Evolutionary conservation across 2,113 vertebrate genomes (phyloP).

Genomic region (Seriola quinqueradiata): DNA sequence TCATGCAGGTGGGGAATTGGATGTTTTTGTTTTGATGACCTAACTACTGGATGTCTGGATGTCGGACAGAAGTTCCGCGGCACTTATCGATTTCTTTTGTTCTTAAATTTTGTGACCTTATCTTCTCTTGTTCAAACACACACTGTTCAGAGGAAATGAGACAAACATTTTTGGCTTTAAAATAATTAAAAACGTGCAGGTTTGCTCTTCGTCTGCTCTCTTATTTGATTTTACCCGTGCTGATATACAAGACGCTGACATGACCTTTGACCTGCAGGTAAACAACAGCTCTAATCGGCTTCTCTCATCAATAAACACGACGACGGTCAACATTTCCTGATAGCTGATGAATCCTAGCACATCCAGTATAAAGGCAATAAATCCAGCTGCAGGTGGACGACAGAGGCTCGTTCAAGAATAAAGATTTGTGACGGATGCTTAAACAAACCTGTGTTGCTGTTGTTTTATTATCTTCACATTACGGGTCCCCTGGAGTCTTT

Average conservation of each 20-base stretch:
- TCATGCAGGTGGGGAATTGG: neutral
- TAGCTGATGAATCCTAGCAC: neutral
- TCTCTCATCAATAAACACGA: neutral
- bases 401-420: constrained; percentile 13
- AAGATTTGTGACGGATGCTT: constrained; percentile 40
- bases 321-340: neutral
- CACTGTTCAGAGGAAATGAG: neutral
- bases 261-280: neutral
- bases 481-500: too few species aligned
- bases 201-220: neutral
- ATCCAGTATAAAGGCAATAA: neutral
- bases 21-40: neutral
- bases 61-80: neutral
- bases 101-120: neutral
- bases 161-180: neutral
- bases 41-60: constrained; percentile 7
- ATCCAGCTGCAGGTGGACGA: neutral
- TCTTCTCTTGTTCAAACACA: neutral
- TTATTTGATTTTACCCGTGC: neutral
- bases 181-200: neutral
- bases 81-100: neutral
- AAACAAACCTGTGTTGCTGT: neutral
- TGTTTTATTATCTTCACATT: too few species aligned
- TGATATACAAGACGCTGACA: neutral
- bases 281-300: neutral